Conservation (phyloP, 2,113 vertebrate species). For the Garra rufa region DNA sequence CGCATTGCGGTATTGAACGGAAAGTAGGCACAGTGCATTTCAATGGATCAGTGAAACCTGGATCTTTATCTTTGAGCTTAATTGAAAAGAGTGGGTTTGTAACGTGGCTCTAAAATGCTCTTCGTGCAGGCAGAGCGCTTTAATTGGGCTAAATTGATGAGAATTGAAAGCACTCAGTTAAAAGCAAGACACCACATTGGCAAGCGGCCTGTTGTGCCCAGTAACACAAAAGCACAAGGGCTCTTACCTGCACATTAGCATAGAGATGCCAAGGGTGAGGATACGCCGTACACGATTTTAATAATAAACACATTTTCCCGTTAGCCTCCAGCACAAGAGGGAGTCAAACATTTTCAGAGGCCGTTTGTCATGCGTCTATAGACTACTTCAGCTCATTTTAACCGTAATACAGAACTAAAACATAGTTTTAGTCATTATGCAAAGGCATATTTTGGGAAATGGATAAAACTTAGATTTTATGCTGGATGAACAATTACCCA, state of each 20-base stretch:
- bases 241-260: slow-evolving; percentile 76
- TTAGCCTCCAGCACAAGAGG: slow-evolving; percentile 64
- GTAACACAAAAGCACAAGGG: slow-evolving; percentile 61
- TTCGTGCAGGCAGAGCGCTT: slow-evolving; percentile 67
- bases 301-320: slow-evolving; percentile 64
- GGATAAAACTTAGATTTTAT: not conserved
- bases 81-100: slow-evolving; percentile 63
- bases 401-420: slow-evolving; percentile 7
- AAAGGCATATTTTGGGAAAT: not conserved
- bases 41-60: slow-evolving; percentile 42
- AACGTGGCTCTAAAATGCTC: slow-evolving; percentile 66
- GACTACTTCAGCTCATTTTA: slow-evolving; percentile 32
- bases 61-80: slow-evolving; percentile 59
- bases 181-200: slow-evolving; percentile 66
- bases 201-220: slow-evolving; percentile 60
- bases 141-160: slow-evolving; percentile 77
- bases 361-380: slow-evolving; percentile 62
- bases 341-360: slow-evolving; percentile 72
- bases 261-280: slow-evolving; percentile 66
- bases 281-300: slow-evolving; percentile 63
- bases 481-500: not conserved
- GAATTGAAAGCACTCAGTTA: slow-evolving; percentile 74
- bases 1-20: not conserved
- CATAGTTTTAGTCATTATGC: not conserved
- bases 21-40: not conserved